A percentile compares a stretch with the other conserved stretches of the same genome.
phyloP scores from a whole-genome alignment of 2,888 invertebrate species.

The Scelioninae gen. 2 region DNA sequence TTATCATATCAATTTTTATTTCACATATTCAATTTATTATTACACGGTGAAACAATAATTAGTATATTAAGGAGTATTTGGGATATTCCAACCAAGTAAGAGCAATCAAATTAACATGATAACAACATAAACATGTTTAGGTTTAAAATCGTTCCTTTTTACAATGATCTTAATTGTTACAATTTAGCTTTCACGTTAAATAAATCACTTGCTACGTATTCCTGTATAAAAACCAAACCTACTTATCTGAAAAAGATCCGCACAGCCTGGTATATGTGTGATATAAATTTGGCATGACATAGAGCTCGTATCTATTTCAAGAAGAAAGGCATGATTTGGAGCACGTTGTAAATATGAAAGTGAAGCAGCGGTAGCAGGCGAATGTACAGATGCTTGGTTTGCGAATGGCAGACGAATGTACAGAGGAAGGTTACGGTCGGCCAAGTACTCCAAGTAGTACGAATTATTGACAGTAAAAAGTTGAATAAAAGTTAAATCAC shows the following conservation, averaged over 20 bases:
- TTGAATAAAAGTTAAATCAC: conserved; percentile 31
- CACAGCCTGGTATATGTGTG: conserved; percentile 21
- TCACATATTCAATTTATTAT: neutral
- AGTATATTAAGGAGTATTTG: no score
- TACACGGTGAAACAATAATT: no score
- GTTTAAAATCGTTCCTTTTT: no score
- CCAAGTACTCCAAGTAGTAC: conserved; percentile 28
- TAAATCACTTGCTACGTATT: conserved; percentile 17
- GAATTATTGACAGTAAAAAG: conserved; percentile 32
- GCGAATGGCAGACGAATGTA: neutral
- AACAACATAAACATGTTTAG: no score
- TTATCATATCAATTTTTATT: conserved; percentile 10
- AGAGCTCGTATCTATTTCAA: conserved; percentile 52
- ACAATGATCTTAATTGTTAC: conserved; percentile 5
- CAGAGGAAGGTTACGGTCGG: conserved; percentile 51
- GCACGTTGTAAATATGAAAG: conserved; percentile 52
- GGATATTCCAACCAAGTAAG: no score
- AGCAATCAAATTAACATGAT: no score
- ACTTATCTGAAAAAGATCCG: conserved; percentile 32
- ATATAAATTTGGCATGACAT: conserved; percentile 53
- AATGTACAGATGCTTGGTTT: conserved; percentile 47
- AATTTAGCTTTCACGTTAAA: conserved; percentile 4
- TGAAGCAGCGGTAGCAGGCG: conserved; percentile 27
- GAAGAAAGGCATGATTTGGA: conserved; percentile 45
- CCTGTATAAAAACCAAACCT: conserved; percentile 25